Evolutionary conservation across 2,113 vertebrate genomes (phyloP).

Genomic region (Ascaphus truei): DNA sequence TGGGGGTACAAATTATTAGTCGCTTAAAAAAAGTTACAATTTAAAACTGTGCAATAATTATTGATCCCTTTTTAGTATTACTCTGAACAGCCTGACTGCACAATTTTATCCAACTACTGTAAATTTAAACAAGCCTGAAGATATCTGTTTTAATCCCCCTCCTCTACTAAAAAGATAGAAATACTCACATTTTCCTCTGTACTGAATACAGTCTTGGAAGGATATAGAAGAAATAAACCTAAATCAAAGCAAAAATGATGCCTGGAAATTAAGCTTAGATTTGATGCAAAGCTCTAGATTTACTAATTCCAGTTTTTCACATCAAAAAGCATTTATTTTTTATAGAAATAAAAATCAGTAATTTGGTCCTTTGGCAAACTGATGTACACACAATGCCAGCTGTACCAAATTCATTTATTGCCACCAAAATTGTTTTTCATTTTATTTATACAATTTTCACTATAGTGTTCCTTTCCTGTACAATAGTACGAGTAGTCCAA

Average conservation of each 20-base stretch:
- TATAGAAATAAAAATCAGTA: constrained; percentile 48
- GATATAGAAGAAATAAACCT: constrained; percentile 53
- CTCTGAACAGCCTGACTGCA: constrained; percentile 63
- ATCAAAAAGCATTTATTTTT: constrained; percentile 47
- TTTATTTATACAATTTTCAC: constrained; percentile 58
- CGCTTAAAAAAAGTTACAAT: too few species aligned
- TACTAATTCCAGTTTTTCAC: constrained; percentile 60
- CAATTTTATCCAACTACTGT: constrained; percentile 63
- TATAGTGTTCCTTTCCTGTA: constrained; percentile 55
- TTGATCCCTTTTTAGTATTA: constrained; percentile 42
- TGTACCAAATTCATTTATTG: constrained; percentile 71
- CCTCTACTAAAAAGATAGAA: constrained; percentile 61
- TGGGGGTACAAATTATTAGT: too few species aligned
- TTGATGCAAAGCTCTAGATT: constrained; percentile 55
- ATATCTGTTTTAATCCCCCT: too few species aligned
- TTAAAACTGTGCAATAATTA: constrained; percentile 47
- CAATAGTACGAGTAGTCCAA: constrained; percentile 42
- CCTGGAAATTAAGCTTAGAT: too few species aligned
- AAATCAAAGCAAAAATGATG: too few species aligned
- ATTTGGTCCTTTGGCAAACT: constrained; percentile 85
- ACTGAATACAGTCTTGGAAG: constrained; percentile 59
- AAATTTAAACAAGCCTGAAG: too few species aligned
- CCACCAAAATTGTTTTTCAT: constrained; percentile 63
- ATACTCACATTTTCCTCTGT: constrained; percentile 58
- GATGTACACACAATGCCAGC: constrained; percentile 67